Base-by-base conservation (phyloP, 1,140 invertebrate genomes). In the Cardiocondyla obscurior region DNA sequence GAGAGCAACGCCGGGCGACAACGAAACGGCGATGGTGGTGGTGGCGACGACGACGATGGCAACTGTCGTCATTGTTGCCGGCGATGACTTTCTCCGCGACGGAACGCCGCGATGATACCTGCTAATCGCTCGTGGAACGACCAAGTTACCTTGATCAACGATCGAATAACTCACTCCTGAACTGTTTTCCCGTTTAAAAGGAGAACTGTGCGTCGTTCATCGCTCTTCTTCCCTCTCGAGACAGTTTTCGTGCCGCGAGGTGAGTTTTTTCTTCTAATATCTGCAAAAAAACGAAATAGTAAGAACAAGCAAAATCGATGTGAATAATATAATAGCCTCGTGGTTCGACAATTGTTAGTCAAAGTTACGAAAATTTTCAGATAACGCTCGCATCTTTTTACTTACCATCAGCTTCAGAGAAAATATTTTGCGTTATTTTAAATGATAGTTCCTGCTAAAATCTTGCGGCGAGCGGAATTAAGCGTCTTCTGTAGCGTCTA, bases 41-140 rank as follows among this genome's bases (percentile, higher is more conserved):
- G 36, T n/a, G 14, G 25, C 14, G 53, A 22, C 65, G 51, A 44
- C 33, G 69, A 64, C 72, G 55, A 73, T 49, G 65, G 53, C 28
- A 33, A 46, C 55, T 22, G 49, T 64, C 46, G 85, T 88, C 77
- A 57, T 79, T 67, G 73, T 83, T 79, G 44, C 60, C 57, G 42
- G 49, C 49, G 64, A 64, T 51, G 76, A 89, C 74, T 88, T 85
- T 89, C 83, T 83, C 81, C 73, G 70, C 62, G 67, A 88, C 67
- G 84, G 64, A 84, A 81, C 84, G 49, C 30, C 44, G 57, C 14
- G 28, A 70, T n/a, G 25, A 30, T 36, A 65, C 14, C 30, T 77
- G 76, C 77, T 74, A 86, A 86, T 87, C 76, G 81, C 12, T 39
- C 14, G 8, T 12, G 36, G 72, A 19, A 74, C 25, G 16, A 62